Evolutionary conservation across 1,140 invertebrate species (phyloP), one percentile per base, ranked within the genome.

Genomic region (Spodoptera litura): DNA sequence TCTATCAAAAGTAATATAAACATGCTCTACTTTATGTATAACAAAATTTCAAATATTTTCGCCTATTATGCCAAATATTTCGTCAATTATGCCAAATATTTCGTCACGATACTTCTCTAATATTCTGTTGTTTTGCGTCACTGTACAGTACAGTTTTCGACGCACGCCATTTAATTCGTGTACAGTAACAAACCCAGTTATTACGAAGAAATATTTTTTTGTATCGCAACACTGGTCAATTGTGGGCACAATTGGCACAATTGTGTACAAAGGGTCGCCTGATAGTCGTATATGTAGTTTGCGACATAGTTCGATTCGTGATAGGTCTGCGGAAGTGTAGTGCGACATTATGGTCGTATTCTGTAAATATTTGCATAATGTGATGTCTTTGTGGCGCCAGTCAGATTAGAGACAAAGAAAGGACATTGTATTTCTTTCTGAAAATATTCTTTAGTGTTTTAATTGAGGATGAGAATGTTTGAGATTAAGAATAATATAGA

Each of bases 161-260:
- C 44, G 58, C 72, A 61, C 72, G 25, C 56, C 35, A 74, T 74
- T 74, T 51, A 62, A 59, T 74, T 12, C 72, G 66, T 51, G 20
- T 61, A 61, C 25, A 51, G 58, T 74, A 51, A 25, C 38, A 25
- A 61, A 62, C n/a, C 3, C 44, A 59, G 56, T 74, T 62, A 51
- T 62, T 61, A 51, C 71, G 53, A 8, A 49, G n/a, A 62, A 62
- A 31, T 51, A 9, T 25, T 61, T 74, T 38, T 74, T 74, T 44
- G 44, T 62, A 61, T 68, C 25, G 64, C 44, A 53, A 56, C 12
- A 27, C 53, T 13, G 53, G 52, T 71, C 68, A 73, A 59, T 59
- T 44, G 35, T 51, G 20, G 12, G 55, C 55, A 74, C 71, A 59
- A 27, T 51, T 15, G 12, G 55, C 55, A 74, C 71, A 59, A 59